Conservation (phyloP, 1,140 invertebrate species). For the Diachasma alloeum region DNA sequence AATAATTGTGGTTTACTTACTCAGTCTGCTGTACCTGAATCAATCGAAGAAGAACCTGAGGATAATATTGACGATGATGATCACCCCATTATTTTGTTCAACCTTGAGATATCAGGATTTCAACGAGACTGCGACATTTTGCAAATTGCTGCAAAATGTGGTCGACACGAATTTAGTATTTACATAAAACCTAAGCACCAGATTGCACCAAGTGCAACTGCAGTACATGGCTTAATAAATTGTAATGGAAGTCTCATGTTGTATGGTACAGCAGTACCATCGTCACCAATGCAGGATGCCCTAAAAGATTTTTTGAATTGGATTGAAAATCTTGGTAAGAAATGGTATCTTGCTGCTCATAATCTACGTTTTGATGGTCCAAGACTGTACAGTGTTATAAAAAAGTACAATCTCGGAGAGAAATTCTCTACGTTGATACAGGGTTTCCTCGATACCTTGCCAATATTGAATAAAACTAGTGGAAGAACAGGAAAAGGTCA, state of each 20-base stretch:
- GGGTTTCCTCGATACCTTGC: no score
- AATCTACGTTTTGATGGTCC: conserved; percentile 23
- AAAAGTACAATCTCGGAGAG: no score
- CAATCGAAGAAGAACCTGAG: not conserved
- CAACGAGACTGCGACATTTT: conserved; percentile 4
- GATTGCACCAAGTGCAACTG: conserved; percentile 11
- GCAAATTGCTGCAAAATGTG: not conserved
- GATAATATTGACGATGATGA: not conserved
- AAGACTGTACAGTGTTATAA: not conserved
- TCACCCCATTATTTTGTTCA: not conserved
- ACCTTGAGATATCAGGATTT: not conserved
- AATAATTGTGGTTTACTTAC: conserved; percentile 6
- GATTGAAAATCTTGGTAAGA: conserved; percentile 4
- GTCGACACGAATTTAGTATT: not conserved
- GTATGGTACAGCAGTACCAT: conserved; percentile 5
- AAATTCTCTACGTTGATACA: no score
- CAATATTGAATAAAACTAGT: no score
- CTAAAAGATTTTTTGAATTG: not conserved
- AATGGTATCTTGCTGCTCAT: not conserved
- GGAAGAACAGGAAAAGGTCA: no score
- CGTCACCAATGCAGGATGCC: not conserved
- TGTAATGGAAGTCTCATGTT: conserved; percentile 14
- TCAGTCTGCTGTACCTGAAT: not conserved
- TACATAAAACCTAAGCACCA: conserved; percentile 21
- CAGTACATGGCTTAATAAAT: conserved; percentile 13